Evolutionary conservation across 1,140 invertebrate genomes (phyloP), one percentile per base, ranked within the genome.

Genomic region (Heliconius himera): DNA sequence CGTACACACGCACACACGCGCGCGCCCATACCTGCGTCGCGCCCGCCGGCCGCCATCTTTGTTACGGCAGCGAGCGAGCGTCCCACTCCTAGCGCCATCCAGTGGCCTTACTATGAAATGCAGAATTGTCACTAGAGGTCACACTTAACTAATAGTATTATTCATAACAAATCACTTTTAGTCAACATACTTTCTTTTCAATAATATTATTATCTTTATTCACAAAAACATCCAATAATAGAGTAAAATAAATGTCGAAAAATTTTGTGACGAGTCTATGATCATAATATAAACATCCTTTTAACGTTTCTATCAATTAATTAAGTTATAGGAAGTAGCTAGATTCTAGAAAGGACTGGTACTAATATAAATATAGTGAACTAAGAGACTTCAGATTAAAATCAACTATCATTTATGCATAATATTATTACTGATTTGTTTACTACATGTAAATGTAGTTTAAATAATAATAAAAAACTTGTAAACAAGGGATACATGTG

Each of bases 41-140:
- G 92, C 85, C 90, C 88, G 85, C 86, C 87, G 85, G 89, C 90
- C 92, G 93, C 93, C 93, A 94, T 94, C 87, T 93, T 94, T 90
- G 86, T 89, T 89, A 83, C 85, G 86, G 92, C 81, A 88, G 87
- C 91, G 85, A 90, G 60, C 81, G 81, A 89, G 71, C 73, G 82
- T 85, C 80, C 73, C 78, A 29, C 82, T 66, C 4, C n/a, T 82
- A 82, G 75, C 83, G 91, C 84, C 91, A 89, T 90, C 92, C 91
- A 88, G 71, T 79, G 2, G 18, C n/a, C 18, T 38, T 1, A 1
- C 73, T 66, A n/a, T 13, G 54, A 73, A 74, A n/a, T 22, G 51
- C 16, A 2, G 22, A 66, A 41, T 2, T 66, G 41, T 22, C 74
- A 76, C 73, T 72, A 80, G 78, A 71, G 56, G 78, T 71, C 78